Percentiles rank a stretch among this genome's conserved stretches.
Conservation (phyloP, 2,888 invertebrate species). For the Acanthosepion esculentum region DNA sequence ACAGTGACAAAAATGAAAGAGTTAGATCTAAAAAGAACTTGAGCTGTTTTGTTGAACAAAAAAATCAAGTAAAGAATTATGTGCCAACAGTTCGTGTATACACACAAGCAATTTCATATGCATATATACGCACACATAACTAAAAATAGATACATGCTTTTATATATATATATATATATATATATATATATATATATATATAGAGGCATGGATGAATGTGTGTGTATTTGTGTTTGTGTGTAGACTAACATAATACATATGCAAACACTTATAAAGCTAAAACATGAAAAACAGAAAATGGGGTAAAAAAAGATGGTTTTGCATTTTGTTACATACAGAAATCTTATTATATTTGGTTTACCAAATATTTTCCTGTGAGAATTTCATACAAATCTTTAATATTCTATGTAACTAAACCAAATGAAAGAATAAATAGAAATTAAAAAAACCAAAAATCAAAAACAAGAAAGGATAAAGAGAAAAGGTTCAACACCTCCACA, state of each 20-base stretch:
- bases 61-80: constrained; percentile 1
- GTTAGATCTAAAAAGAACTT: background rate
- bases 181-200: background rate
- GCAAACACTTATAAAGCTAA: background rate
- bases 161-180: background rate
- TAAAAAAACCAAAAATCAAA: too few relatives aligned
- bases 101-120: background rate
- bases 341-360: background rate
- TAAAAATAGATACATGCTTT: background rate
- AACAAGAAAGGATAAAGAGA: background rate
- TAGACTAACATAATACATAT: background rate
- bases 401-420: background rate
- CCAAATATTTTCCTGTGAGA: background rate
- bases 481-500: background rate
- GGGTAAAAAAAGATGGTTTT: background rate
- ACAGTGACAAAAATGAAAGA: background rate
- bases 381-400: background rate
- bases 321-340: background rate
- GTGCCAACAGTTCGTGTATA: constrained; percentile 23
- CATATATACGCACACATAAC: constrained; percentile 23
- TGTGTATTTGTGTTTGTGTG: background rate
- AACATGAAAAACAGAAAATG: background rate
- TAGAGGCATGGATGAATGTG: background rate
- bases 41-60: constrained; percentile 23
- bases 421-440: too few relatives aligned